phyloP scores from a whole-genome alignment of 2,888 invertebrate species.

The Balanococcus diminutus region DNA sequence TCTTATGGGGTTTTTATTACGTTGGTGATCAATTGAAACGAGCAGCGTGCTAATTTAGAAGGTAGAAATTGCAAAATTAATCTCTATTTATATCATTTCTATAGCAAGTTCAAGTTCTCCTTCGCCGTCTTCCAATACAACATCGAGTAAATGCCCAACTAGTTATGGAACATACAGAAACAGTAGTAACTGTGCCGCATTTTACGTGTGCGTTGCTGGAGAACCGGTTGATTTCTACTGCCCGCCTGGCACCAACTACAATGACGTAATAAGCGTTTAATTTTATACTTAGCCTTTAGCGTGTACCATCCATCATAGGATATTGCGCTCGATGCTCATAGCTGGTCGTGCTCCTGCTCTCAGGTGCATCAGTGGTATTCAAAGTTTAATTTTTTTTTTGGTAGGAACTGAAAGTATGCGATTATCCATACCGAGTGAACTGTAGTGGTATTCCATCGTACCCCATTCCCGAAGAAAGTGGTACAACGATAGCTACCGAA shows the following conservation, averaged over 20 bases:
- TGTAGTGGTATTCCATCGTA: conserved; percentile 63
- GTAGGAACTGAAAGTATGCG: conserved; percentile 71
- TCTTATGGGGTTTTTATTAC: not conserved
- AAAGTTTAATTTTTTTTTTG: conserved; percentile 57
- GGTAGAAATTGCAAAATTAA: conserved; percentile 28
- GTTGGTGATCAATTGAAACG: not conserved
- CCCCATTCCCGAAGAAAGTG: conserved; percentile 57
- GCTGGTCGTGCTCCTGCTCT: not conserved
- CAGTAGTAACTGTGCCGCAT: conserved; percentile 69
- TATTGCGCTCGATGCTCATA: not conserved
- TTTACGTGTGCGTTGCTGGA: conserved; percentile 70
- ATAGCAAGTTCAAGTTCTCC: conserved; percentile 30
- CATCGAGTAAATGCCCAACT: conserved; percentile 63
- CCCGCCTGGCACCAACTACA: conserved; percentile 69
- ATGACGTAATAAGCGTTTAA: conserved; percentile 63
- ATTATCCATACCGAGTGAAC: conserved; percentile 68
- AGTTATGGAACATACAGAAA: conserved; percentile 70
- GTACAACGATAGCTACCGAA: conserved; percentile 51
- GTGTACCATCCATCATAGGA: conserved; percentile 2
- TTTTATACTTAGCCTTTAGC: not conserved
- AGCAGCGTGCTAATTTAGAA: not conserved
- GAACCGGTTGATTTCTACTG: conserved; percentile 69
- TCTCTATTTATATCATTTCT: conserved; percentile 27
- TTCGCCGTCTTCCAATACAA: conserved; percentile 29
- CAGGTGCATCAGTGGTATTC: conserved; percentile 6